phyloP scores from a whole-genome alignment of 2,888 invertebrate genomes.

The Eucriotettix oculatus region DNA sequence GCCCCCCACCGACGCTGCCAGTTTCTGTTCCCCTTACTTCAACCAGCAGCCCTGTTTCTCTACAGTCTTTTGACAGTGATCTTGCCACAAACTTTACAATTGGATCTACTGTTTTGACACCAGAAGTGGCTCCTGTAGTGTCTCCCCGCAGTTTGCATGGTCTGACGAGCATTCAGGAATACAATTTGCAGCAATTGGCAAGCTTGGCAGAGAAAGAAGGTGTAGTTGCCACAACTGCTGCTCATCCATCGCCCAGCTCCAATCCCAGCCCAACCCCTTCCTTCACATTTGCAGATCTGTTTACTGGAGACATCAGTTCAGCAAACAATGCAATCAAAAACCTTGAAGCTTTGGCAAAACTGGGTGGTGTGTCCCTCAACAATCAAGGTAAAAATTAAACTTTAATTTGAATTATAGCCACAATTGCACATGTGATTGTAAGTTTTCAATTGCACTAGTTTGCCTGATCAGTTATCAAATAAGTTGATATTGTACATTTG shows the following conservation, averaged over 20 bases:
- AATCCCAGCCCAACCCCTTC: conserved; percentile 31
- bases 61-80: conserved; percentile 67
- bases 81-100: conserved; percentile 25
- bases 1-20: conserved; percentile 29
- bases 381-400: conserved; percentile 24
- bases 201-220: conserved; percentile 56
- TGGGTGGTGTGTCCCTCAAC: conserved; percentile 41
- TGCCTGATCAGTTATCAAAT: too few species aligned
- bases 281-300: conserved; percentile 60
- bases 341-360: conserved; percentile 74
- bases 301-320: conserved; percentile 50
- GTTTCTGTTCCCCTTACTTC: conserved; percentile 35
- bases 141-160: conserved; percentile 30
- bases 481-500: too few species aligned
- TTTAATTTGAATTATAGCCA: too few species aligned
- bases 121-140: conserved; percentile 19
- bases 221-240: conserved; percentile 4
- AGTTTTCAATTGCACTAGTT: too few species aligned
- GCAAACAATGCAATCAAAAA: conserved; percentile 69
- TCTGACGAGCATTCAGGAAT: conserved; percentile 63
- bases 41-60: conserved; percentile 46
- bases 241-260: conserved; percentile 27
- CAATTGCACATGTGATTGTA: too few species aligned
- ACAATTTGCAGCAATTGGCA: conserved; percentile 69
- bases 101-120: conserved; percentile 25